Base-by-base conservation (phyloP, 2,797 vertebrate genomes). In the Centroberyx gerrardi region DNA sequence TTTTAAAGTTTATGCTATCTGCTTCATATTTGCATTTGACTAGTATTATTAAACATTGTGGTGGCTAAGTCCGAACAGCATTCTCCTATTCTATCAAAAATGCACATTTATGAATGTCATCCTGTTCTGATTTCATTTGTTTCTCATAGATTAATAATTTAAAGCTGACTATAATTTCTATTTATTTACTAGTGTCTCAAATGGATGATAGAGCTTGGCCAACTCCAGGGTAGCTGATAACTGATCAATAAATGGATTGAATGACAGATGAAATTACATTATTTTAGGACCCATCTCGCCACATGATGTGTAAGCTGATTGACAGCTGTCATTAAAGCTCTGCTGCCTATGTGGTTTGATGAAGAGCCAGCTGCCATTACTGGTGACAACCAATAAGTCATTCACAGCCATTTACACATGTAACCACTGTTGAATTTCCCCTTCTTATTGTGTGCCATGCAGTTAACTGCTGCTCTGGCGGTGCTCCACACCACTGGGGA, bases 241-340 rank as follows among this genome's bases (percentile, higher is more conserved):
- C 10, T 63, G 61, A 60, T 44, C 13, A 14, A 44, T 44, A 44
- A 60, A 14, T 42, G 17, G 8, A 27, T 17, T 14, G 38, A 68
- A 22, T 44, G 56, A 73, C 61, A 44, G 68, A 78, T 31, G 29
- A 54, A 73, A 67, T 8, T 15, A 55, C 63, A 68, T 67, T 10
- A 46, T 62, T 17, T 38, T 40, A 18, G 52, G 52, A 55, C 17
- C 52, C 54, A 48, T 71, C 68, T 68, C 55, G 17, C 18, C 38
- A 54, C 15, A 53, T 27, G 52, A 29, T 63, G 7, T 27, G 63
- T 46, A 31, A 40, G 31, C 13, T 65, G 77, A 74, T 7, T 77
- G 83, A 81, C 80, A 81, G 29, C 68, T 74, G 62, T 72, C 74
- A 52, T 52, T 18, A 17, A 68, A 55, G 63, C 48, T 8, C 36